Evolutionary conservation across 2,797 vertebrate species (phyloP), one percentile per base, ranked within the genome.

Genomic region (Pelobates cultripes): DNA sequence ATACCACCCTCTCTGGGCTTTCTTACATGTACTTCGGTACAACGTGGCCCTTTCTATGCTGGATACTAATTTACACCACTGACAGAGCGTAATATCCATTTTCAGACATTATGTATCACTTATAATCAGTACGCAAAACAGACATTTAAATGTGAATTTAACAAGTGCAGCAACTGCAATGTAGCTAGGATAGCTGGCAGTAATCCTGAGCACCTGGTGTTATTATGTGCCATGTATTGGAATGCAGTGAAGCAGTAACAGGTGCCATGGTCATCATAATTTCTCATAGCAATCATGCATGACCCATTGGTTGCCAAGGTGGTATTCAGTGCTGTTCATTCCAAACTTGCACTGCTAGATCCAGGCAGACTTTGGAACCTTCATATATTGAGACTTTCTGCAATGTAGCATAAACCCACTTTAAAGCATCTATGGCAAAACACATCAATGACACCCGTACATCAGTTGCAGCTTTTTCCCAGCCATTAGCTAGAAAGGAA

Each of bases 401-500:
- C 28, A 28, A 28, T 28, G 28, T 28, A 28, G 28, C 28, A 28
- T 53, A 7, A n/a, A 55, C 41, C 12, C 14, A 44, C 66, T 43
- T 4, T 44, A 42, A 7, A 42, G 10, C 6, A 28, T 41, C 41
- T 43, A 10, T 12, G 13, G 44, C 17, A 28, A 7, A 44, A 17
- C 8, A 13, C 43, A n/a, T 13, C 13, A 9, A 9, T 45, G 43
- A 13, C 17, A 6, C 12, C 60, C 7, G 28, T 51, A 14, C 8
- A 55, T 41, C 3, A 41, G 63, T n/a, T 44, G 10, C 15, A 67
- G 28, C 28, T 47, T 42, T 60, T 51, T 40, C 64, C 13, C 45
- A 64, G 41, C 79, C 73, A 55, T 68, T 68, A 14, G n/a, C 51
- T 44, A 42, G 66, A 13, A 44, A 81, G 77, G 83, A 84, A 87